Evolutionary conservation across 2,888 invertebrate genomes (phyloP), one percentile per base, ranked within the genome.

Genomic region (Geotrupes spiniger): DNA sequence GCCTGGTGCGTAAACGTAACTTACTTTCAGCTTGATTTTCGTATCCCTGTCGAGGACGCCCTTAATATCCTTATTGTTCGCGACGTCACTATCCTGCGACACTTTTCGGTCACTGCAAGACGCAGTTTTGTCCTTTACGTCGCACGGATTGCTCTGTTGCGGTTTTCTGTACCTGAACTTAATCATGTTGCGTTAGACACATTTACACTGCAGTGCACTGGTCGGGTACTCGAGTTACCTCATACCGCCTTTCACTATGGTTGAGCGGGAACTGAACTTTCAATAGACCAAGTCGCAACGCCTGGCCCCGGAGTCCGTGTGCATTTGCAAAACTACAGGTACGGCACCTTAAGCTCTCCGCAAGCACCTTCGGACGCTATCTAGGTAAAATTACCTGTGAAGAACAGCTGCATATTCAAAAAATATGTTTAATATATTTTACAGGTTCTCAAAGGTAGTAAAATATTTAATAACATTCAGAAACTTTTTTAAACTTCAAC

Each of bases 161-260:
- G 71, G 71, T 55, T 70, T 72, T 56, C 64, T 68, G 54, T 72
- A 72, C 36, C 72, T 63, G 54, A 72, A 72, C 58, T 72, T 72
- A 57, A 70, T 71, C 54, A 72, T 72, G 68, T 71, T 70, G 21
- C 21, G 6, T n/a, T n/a, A 33, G 5, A 11, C 31, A 12, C 14
- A 33, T 33, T 14, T 33, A 33, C 31, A 33, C 33, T 33, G 11
- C 38, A 17, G 14, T 15, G 36, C 38, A 12, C 38, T 17, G 11
- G 16, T 21, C 11, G 14, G 11, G 9, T 21, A 17, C 14, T 36
- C n/a, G 16, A 16, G 27, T 33, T 25, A 38, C 38, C 46, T 42
- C 51, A 52, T 46, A 43, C 51, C 52, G 50, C 54, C 58, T 59
- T 56, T 58, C 57, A 57, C 60, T 54, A 53, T 52, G 48, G 53